These are phyloP conservation scores for Cotesia chilonis DNA, from an alignment of 1,140 invertebrate species.

Conservation along the genomic window DNA sequence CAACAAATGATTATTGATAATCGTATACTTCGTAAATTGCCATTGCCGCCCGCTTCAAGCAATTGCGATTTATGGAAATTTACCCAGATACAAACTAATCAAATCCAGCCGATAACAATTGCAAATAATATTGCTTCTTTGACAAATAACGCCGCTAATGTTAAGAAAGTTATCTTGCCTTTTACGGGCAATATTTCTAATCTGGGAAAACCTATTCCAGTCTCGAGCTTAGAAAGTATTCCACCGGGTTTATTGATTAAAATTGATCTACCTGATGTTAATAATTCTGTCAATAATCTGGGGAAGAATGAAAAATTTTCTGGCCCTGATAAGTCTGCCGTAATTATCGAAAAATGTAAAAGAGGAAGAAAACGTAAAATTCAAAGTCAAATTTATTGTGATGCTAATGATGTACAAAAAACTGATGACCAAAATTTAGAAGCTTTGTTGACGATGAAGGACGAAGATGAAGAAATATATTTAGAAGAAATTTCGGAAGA, in stretches of 20 bases:
- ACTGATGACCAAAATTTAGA: too few relatives aligned
- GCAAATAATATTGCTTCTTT: slow-evolving; percentile 51
- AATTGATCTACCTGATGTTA: slow-evolving; percentile 59
- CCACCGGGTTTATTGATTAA: slow-evolving; percentile 63
- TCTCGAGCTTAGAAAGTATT: slow-evolving; percentile 61
- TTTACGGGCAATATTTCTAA: slow-evolving; percentile 60
- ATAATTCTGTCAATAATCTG: slow-evolving; percentile 34
- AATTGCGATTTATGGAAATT: slow-evolving; percentile 57
- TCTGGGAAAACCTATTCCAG: slow-evolving; percentile 60
- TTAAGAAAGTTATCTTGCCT: slow-evolving; percentile 61
- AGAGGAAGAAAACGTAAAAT: neutral
- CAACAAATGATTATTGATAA: slow-evolving; percentile 48
- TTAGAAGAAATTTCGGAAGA: too few relatives aligned
- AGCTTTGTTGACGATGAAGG: too few relatives aligned
- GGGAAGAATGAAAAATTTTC: slow-evolving; percentile 40
- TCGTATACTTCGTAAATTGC: slow-evolving; percentile 53
- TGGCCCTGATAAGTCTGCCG: neutral
- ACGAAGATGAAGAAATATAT: too few relatives aligned
- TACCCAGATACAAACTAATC: slow-evolving; percentile 45
- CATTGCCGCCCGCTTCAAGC: slow-evolving; percentile 50
- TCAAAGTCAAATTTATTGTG: too few relatives aligned
- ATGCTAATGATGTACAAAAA: too few relatives aligned
- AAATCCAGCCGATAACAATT: slow-evolving; percentile 59
- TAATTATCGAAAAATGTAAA: neutral
- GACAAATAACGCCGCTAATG: slow-evolving; percentile 45